Evolutionary conservation across 2,797 vertebrate species (phyloP).

Genomic region (Decapterus maruadsi): DNA sequence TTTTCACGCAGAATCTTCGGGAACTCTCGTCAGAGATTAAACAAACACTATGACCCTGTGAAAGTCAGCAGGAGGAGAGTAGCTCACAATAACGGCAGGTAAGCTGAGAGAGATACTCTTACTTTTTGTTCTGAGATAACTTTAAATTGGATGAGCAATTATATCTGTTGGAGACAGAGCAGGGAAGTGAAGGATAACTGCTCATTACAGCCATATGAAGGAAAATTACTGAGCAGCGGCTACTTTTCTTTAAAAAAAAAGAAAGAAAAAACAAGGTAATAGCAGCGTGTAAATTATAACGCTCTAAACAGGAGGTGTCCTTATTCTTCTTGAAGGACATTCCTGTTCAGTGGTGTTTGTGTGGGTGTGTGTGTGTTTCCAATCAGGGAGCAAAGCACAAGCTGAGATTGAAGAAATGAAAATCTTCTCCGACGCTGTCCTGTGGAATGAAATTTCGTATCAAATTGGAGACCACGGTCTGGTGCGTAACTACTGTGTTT

Average conservation of each 20-base stretch:
- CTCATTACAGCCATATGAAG: conserved; percentile 17
- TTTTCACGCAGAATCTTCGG: not conserved
- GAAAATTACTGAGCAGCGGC: not conserved
- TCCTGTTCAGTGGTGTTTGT: conserved; percentile 2
- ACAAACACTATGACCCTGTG: not conserved
- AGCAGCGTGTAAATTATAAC: not conserved
- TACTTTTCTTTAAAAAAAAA: not conserved
- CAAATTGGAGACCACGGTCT: not conserved
- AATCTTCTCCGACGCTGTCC: not conserved
- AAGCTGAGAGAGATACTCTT: not conserved
- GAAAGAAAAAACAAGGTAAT: not conserved
- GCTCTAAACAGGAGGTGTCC: not conserved
- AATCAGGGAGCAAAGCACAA: not conserved
- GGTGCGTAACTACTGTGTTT: conserved; percentile 1
- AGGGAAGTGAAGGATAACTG: conserved; percentile 12
- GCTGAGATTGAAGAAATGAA: not conserved
- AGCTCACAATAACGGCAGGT: conserved; percentile 1
- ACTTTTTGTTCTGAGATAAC: conserved; percentile 5
- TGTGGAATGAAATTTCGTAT: not conserved
- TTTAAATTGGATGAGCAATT: conserved; percentile 31
- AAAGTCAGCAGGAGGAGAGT: not conserved
- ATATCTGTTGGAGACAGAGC: conserved; percentile 1
- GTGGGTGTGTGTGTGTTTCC: not conserved
- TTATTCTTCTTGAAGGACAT: not conserved
- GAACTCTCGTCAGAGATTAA: not conserved